phyloP scores from a whole-genome alignment of 2,113 vertebrate genomes.

The Progne subis region DNA sequence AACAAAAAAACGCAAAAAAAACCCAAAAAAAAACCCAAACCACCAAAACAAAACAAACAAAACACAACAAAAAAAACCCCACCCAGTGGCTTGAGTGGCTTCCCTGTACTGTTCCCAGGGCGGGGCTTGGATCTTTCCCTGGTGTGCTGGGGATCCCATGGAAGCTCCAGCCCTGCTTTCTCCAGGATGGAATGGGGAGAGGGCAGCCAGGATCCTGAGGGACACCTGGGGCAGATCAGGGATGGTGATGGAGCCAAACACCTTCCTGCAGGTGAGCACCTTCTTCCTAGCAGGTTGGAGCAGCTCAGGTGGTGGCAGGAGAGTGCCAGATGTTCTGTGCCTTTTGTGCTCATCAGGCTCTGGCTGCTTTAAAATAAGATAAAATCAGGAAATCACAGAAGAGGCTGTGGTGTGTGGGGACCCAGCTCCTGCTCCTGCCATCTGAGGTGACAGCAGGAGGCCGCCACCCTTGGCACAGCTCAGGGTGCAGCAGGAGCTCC shows the following conservation, averaged over 20 bases:
- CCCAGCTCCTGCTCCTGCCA: neutral
- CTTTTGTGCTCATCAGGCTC: neutral
- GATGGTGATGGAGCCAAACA: neutral
- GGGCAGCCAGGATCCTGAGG: neutral
- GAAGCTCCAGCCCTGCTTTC: neutral
- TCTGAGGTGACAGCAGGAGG: rapidly evolving
- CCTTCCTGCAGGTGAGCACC: neutral
- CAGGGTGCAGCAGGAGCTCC: neutral
- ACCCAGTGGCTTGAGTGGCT: rapidly evolving
- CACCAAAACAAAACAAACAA: too few relatives aligned
- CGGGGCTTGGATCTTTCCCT: neutral
- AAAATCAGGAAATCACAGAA: neutral
- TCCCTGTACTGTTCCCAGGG: neutral
- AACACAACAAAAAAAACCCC: neutral
- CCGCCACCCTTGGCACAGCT: neutral
- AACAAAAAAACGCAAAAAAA: too few relatives aligned
- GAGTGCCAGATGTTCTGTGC: neutral
- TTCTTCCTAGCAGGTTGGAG: neutral
- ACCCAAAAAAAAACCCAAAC: too few relatives aligned
- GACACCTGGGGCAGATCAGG: rapidly evolving
- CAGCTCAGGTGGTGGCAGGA: neutral
- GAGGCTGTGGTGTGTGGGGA: neutral
- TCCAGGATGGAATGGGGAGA: rapidly evolving
- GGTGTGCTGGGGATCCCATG: neutral
- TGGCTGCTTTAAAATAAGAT: neutral